These are phyloP conservation scores for Drosophila kohkoa DNA, from an alignment of 1,140 invertebrate genomes.

Conservation along the genomic window DNA sequence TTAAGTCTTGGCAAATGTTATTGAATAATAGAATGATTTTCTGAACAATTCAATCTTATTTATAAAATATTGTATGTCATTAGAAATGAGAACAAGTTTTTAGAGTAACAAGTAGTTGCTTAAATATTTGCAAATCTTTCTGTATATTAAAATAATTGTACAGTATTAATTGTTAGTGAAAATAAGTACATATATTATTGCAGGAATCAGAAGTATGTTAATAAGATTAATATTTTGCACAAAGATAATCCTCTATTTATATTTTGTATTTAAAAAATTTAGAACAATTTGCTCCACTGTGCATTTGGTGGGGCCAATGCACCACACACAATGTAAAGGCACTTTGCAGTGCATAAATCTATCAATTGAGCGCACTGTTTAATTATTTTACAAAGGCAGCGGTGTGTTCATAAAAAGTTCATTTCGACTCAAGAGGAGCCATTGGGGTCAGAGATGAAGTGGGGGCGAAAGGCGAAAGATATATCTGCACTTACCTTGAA, in stretches of 20 bases:
- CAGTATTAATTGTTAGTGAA: too few relatives aligned
- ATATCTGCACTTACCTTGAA: constrained; percentile 76
- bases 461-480: not conserved
- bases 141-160: too few relatives aligned
- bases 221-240: not conserved
- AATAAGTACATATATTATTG: too few relatives aligned
- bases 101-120: too few relatives aligned
- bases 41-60: too few relatives aligned
- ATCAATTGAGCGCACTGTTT: constrained; percentile 40
- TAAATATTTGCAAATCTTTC: too few relatives aligned
- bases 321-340: constrained; percentile 10
- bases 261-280: not conserved
- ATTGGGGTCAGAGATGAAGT: not conserved
- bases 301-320: constrained; percentile 45
- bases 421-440: constrained; percentile 1
- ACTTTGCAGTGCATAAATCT: constrained; percentile 57
- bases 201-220: too few relatives aligned
- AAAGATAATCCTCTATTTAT: not conserved
- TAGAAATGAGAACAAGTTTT: too few relatives aligned
- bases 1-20: not conserved
- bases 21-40: too few relatives aligned
- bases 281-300: constrained; percentile 5
- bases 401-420: constrained; percentile 48
- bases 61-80: too few relatives aligned
- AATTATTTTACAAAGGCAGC: constrained; percentile 64